Base-by-base conservation (phyloP, 2,888 invertebrate species). In the Sphaerophoria taeniata region DNA sequence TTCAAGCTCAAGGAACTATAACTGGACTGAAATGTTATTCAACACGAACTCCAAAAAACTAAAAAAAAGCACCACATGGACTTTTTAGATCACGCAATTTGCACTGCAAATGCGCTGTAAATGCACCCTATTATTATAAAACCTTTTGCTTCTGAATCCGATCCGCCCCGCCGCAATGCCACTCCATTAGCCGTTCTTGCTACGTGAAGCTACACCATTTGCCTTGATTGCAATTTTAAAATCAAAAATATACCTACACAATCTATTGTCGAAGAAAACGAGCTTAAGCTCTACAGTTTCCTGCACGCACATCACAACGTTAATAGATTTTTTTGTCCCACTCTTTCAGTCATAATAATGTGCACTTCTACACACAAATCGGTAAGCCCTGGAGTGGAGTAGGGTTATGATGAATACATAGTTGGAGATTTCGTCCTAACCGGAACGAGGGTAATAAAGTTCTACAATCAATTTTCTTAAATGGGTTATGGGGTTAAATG, bases 151-250 rank as follows among this genome's bases (percentile, higher is more conserved):
- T n/a, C n/a, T n/a, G n/a, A n/a, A n/a, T n/a, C n/a, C n/a, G n/a
- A n/a, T n/a, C n/a, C n/a, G n/a, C n/a, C n/a, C n/a, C n/a, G n/a
- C 51, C 63, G 24, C 6, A 6, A 39, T 16, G 14, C 16, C 16
- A 16, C 14, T 16, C 14, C 5, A 6, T 14, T 16, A 61, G 60
- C 63, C 72, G 47, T 77, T 77, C 76, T 65, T 80, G 72, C 73
- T 80, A 80, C 60, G 61, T 61, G 73, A 70, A 77, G 49, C 70
- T 76, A n/a, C n/a, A n/a, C 69, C 63, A 85, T 76, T 85, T 70
- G 45, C 53, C 72, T 72, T 81, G 85, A 85, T 76, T 85, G 85
- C 76, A 77, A 85, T 81, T 85, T 85, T 77, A 81, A 81, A 85
- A 77, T 73, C 76, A 73, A 61, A 65, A 73, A 73, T 80, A 65